These are phyloP conservation scores for Mustelus asterias DNA, from an alignment of 2,113 vertebrate species.

Conservation along the genomic window DNA sequence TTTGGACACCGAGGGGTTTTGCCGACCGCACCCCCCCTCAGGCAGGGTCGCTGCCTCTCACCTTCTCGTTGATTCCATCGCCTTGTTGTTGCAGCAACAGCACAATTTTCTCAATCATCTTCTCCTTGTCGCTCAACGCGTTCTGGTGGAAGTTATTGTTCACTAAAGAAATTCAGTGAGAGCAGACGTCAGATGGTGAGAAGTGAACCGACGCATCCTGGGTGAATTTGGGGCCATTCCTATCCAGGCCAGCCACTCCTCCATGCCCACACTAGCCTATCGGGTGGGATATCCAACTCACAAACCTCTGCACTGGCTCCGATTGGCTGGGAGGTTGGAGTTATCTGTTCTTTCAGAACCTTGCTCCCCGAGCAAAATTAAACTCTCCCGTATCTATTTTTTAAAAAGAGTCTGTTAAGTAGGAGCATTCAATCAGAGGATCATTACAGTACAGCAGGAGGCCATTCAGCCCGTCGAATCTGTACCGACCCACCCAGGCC, in stretches of 20 bases:
- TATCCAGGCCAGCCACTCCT: background rate
- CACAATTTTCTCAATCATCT: constrained; percentile 49
- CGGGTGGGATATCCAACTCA: background rate
- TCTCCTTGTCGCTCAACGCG: constrained; percentile 44
- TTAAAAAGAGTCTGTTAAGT: background rate
- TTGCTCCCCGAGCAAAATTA: background rate
- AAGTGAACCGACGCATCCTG: background rate
- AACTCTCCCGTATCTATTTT: background rate
- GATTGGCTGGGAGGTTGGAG: background rate
- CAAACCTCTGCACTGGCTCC: background rate
- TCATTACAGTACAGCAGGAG: no score
- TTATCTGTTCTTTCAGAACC: background rate
- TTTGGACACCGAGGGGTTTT: background rate
- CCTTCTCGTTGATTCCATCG: constrained; percentile 52
- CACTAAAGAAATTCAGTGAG: background rate
- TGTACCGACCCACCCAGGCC: no score
- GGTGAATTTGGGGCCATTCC: background rate
- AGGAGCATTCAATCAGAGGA: background rate
- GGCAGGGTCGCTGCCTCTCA: constrained; percentile 30
- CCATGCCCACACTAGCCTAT: background rate
- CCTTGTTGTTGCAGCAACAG: constrained; percentile 54
- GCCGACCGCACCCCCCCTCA: background rate
- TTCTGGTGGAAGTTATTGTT: constrained; percentile 24
- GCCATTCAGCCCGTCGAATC: no score
- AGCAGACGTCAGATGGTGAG: background rate